Conservation (phyloP, 1,140 invertebrate species). For the Drosophila azteca region DNA sequence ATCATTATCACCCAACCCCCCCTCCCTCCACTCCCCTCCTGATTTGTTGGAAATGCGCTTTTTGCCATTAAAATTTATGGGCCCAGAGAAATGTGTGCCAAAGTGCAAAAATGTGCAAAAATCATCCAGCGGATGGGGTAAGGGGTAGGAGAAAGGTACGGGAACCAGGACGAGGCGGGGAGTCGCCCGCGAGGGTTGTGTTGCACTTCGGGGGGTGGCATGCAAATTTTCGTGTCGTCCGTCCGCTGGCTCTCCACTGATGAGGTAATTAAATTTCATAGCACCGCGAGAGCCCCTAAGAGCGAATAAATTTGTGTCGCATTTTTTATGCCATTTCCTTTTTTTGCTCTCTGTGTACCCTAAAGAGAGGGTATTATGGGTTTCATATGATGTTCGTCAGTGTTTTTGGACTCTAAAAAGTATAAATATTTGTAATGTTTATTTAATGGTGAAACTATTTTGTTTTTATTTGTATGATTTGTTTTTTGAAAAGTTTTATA, state of each 20-base stretch:
- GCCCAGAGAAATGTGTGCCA: conserved; percentile 38
- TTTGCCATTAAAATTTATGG: conserved; percentile 81
- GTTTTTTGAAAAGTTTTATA: too few species aligned
- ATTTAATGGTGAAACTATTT: too few species aligned
- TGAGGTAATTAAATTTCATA: conserved; percentile 70
- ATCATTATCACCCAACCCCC: background rate
- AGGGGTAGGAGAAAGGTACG: conserved; percentile 14
- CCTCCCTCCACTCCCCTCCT: background rate
- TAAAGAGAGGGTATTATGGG: background rate
- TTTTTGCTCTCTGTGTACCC: conserved; percentile 3
- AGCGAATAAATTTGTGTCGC: conserved; percentile 56
- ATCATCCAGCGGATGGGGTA: conserved; percentile 13
- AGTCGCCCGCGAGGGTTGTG: conserved; percentile 3
- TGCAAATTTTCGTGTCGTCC: conserved; percentile 62
- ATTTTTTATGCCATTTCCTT: conserved; percentile 38
- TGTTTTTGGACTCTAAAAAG: too few species aligned
- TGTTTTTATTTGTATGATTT: background rate
- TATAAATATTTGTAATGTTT: too few species aligned
- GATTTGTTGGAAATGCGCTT: conserved; percentile 56
- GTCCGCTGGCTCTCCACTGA: conserved; percentile 16
- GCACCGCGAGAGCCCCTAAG: conserved; percentile 18
- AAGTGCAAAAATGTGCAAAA: conserved; percentile 46
- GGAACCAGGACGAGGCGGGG: too few species aligned
- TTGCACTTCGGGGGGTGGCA: conserved; percentile 56
- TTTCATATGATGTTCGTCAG: too few species aligned